These are phyloP conservation scores for Oscheius myriophilus DNA, from an alignment of 2,888 invertebrate genomes.

Conservation along the genomic window DNA sequence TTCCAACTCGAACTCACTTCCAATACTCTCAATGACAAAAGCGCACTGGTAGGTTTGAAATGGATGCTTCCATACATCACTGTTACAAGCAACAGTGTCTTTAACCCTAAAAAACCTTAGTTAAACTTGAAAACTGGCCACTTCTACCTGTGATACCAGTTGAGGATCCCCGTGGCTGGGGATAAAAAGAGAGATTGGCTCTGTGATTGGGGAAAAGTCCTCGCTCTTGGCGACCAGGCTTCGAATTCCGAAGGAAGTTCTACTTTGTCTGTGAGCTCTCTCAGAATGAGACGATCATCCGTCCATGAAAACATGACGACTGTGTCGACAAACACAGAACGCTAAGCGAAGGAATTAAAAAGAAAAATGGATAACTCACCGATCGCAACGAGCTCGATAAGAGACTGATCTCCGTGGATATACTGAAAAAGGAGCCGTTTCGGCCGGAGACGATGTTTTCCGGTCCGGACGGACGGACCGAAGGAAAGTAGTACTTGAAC, in stretches of 20 bases:
- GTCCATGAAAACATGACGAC: constrained; percentile 55
- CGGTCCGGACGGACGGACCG: constrained; percentile 60
- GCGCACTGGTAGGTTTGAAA: constrained; percentile 61
- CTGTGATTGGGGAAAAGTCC: constrained; percentile 18
- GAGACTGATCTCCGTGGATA: constrained; percentile 44
- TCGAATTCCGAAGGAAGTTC: constrained; percentile 47
- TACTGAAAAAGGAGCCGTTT: constrained; percentile 57
- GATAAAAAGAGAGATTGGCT: constrained; percentile 35
- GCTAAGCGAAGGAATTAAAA: constrained; percentile 29
- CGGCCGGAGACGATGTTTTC: constrained; percentile 47
- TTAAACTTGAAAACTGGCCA: background rate
- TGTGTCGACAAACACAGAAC: constrained; percentile 52
- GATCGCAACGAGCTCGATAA: constrained; percentile 36
- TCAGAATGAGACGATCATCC: constrained; percentile 64
- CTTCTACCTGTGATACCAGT: constrained; percentile 35
- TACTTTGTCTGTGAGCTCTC: constrained; percentile 64
- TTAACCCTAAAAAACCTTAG: constrained; percentile 33
- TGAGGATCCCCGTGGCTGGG: constrained; percentile 35
- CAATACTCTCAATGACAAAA: constrained; percentile 49
- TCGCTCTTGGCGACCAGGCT: constrained; percentile 40
- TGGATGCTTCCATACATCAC: constrained; percentile 64
- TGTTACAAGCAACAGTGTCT: constrained; percentile 42
- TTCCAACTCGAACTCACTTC: constrained; percentile 34
- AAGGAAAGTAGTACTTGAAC: constrained; percentile 66
- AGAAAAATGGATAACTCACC: constrained; percentile 25